Base-by-base conservation (phyloP, 2,888 invertebrate genomes). In the Epirrhoe tristata region DNA sequence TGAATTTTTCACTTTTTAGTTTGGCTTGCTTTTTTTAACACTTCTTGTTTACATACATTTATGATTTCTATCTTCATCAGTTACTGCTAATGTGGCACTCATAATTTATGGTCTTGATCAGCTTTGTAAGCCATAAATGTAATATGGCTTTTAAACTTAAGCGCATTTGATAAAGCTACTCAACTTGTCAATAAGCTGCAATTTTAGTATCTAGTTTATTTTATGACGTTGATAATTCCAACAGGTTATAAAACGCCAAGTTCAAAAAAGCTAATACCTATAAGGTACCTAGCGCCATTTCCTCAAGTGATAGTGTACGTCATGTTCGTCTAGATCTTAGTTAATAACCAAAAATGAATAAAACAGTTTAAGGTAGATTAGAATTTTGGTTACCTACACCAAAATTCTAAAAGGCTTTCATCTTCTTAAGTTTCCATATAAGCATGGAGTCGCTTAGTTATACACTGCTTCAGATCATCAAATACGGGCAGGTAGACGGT, bases 1-100 rank as follows among this genome's bases (percentile, higher is more conserved):
- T 78, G 72, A 81, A 80, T 85, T 85, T 85, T 81, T 59, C 46
- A 56, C 80, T 79, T 79, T 81, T 70, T 62, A 62, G 72, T 77
- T 78, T 77, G 77, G 74, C 74, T 77, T 75, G 24, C n/a, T n/a
- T n/a, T n/a, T n/a, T n/a, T n/a, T n/a, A 77, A 80, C 79, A 80
- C 74, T 74, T 74, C 66, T 77, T 77, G 71, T 77, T 77, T 77
- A 77, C 62, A 65, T 63, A 62, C 48, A 50, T 55, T 70, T 62
- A 69, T 63, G 60, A 58, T 52, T 31, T 55, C 43, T 57, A 63
- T 50, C 66, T 70, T 66, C 62, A 71, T 62, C 63, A 46, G 53
- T 60, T 64, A 62, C 62, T 67, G 51, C 66, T 51, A 58, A 51
- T 62, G 43, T 58, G 50, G 46, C 61, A 63, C 59, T 66, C 54